phyloP scores from a whole-genome alignment of 2,888 invertebrate genomes.

The Xestoiulus laeticollis region DNA sequence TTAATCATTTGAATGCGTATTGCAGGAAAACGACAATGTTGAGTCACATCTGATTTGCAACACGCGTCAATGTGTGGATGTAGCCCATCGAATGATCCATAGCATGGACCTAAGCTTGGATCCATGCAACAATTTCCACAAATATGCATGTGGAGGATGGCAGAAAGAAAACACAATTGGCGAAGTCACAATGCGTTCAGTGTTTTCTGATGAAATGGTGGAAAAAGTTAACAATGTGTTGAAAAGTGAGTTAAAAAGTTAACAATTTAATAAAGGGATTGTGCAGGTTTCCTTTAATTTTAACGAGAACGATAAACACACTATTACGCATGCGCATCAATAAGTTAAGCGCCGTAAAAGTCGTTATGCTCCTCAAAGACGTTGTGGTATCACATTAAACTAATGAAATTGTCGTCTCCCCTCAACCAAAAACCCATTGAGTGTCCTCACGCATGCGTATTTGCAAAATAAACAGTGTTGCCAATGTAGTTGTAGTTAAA shows the following conservation, averaged over 20 bases:
- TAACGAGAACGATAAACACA: too few relatives aligned
- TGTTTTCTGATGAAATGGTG: not conserved
- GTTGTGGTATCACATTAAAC: too few relatives aligned
- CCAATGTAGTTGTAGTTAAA: too few relatives aligned
- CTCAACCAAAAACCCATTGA: too few relatives aligned
- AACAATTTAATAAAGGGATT: too few relatives aligned
- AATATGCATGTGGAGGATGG: not conserved
- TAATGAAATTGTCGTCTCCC: too few relatives aligned
- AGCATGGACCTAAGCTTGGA: not conserved
- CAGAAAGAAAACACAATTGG: not conserved
- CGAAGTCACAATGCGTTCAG: not conserved
- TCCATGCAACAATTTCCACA: not conserved
- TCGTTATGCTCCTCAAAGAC: too few relatives aligned
- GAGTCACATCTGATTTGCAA: not conserved
- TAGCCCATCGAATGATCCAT: not conserved
- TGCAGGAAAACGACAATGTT: not conserved
- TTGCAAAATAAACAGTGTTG: too few relatives aligned
- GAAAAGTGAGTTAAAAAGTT: slow-evolving; percentile 1
- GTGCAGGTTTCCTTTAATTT: too few relatives aligned
- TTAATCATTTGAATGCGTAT: not conserved
- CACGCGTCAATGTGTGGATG: slow-evolving; percentile 11
- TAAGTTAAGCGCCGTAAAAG: too few relatives aligned
- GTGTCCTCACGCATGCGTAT: too few relatives aligned
- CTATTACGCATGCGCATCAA: too few relatives aligned
- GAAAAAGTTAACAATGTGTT: not conserved